These are phyloP conservation scores for Glaucomys volans DNA, from an alignment of 2,113 vertebrate genomes.

Conservation along the genomic window DNA sequence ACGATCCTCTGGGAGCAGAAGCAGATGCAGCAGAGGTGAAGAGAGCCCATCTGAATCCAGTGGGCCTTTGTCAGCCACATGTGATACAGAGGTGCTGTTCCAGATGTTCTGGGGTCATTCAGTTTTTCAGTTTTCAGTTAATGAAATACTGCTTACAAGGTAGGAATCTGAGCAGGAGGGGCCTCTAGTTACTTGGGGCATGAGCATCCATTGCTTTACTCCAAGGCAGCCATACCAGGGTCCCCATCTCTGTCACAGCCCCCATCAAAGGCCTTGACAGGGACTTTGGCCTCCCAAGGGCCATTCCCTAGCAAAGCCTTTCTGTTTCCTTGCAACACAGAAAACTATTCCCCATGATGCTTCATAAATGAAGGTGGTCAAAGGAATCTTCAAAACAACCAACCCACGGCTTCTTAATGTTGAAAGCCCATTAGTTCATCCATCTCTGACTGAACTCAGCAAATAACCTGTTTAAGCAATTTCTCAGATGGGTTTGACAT, in stretches of 20 bases:
- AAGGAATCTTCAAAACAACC: not conserved
- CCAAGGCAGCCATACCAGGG: not conserved
- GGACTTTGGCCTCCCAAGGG: no score
- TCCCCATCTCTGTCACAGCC: no score
- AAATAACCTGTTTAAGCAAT: not conserved
- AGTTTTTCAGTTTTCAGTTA: no score
- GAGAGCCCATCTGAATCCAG: no score
- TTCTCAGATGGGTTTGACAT: not conserved
- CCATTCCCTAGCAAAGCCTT: not conserved
- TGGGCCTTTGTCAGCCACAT: rapidly evolving
- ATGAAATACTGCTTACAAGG: not conserved
- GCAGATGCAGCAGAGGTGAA: not conserved
- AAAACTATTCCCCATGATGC: not conserved
- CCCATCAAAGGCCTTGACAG: no score
- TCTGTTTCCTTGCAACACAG: not conserved
- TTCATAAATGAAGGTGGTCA: not conserved
- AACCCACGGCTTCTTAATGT: not conserved
- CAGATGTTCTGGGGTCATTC: rapidly evolving
- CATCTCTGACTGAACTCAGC: not conserved
- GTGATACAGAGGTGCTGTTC: rapidly evolving
- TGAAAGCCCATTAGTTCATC: not conserved
- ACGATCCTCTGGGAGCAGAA: not conserved
- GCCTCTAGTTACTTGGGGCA: not conserved
- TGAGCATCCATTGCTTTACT: not conserved
- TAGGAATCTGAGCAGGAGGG: no score